These are phyloP conservation scores for Etheostoma spectabile DNA, from an alignment of 2,113 vertebrate species.

Conservation along the genomic window DNA sequence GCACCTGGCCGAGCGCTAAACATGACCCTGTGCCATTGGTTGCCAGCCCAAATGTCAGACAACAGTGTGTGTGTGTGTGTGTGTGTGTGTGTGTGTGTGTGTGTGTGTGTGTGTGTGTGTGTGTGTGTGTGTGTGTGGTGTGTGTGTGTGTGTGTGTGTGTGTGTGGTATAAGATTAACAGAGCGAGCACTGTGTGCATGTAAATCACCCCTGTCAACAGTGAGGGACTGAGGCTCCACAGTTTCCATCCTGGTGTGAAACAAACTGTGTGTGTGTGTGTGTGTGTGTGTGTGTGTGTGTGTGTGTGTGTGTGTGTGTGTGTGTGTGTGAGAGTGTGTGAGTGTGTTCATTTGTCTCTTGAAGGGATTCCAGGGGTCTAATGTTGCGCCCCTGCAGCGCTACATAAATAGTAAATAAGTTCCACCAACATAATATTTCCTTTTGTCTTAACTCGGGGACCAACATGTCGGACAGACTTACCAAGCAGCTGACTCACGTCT, in stretches of 20 bases:
- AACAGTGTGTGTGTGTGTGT: constrained; percentile 48
- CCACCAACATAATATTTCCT: neutral
- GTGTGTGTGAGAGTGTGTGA: neutral
- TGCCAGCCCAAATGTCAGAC: constrained; percentile 64
- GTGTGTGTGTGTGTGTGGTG: neutral
- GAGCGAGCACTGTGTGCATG: neutral
- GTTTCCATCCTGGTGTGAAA: constrained; percentile 1
- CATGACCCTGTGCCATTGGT: constrained; percentile 63
- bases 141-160: constrained; percentile 55
- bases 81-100: constrained; percentile 36
- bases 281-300: constrained; percentile 6
- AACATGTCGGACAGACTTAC: neutral
- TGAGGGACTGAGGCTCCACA: constrained; percentile 1
- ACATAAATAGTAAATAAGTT: constrained; percentile 2
- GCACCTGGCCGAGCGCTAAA: constrained; percentile 69
- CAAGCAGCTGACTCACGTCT: no score
- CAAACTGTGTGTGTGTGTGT: constrained; percentile 10
- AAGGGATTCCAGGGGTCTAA: neutral
- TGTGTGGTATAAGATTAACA: constrained; percentile 5
- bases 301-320: neutral
- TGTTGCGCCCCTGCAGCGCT: neutral
- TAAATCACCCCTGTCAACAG: constrained; percentile 61
- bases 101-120: constrained; percentile 9
- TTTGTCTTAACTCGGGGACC: neutral
- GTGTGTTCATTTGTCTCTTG: neutral